A percentile compares a stretch with the other conserved stretches of the same genome.
These are phyloP conservation scores for Calonectris borealis DNA, from an alignment of 2,113 vertebrate genomes.

Conservation along the genomic window DNA sequence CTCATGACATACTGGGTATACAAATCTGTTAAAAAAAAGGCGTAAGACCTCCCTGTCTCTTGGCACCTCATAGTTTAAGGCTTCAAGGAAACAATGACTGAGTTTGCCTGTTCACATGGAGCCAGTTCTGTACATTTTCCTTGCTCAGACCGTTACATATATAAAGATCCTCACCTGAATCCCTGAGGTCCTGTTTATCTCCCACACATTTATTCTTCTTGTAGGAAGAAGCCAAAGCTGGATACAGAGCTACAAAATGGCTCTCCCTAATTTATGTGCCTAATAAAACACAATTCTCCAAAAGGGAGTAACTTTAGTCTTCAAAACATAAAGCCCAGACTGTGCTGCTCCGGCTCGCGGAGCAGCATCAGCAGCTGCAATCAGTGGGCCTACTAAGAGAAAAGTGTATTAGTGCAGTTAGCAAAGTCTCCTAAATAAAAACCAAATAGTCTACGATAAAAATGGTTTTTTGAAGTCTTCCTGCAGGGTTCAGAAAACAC, in stretches of 20 bases:
- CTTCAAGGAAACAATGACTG: neutral
- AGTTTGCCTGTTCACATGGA: neutral
- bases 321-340: neutral
- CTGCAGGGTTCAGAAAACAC: neutral
- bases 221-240: neutral
- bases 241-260: neutral
- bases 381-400: neutral
- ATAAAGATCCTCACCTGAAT: neutral
- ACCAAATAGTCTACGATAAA: neutral
- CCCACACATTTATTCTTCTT: neutral
- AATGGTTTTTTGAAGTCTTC: neutral
- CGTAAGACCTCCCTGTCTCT: rapidly evolving
- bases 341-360: rapidly evolving
- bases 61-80: neutral
- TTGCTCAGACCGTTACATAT: neutral
- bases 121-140: neutral
- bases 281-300: neutral
- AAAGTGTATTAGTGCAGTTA: neutral
- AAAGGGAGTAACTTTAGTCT: neutral
- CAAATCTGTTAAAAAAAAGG: neutral
- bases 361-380: neutral
- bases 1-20: neutral
- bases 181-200: neutral
- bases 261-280: neutral
- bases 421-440: neutral